Conservation (phyloP, 2,888 invertebrate species). For the Choreutis nemorana region DNA sequence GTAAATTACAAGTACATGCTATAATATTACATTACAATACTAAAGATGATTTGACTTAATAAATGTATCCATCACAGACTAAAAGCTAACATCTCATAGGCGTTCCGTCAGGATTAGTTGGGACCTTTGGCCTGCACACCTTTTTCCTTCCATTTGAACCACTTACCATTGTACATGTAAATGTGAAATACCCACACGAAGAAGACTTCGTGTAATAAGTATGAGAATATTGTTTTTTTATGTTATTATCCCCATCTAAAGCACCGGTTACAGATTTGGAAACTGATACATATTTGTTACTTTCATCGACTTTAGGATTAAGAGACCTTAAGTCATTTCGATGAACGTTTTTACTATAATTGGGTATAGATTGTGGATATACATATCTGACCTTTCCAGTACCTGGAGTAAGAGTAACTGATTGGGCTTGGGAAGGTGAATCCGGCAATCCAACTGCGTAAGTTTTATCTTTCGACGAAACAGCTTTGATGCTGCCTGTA, state of each 20-base stretch:
- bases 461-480: slow-evolving; percentile 67
- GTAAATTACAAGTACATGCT: slow-evolving; percentile 15
- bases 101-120: slow-evolving; percentile 78
- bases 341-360: slow-evolving; percentile 30
- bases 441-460: slow-evolving; percentile 64
- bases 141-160: slow-evolving; percentile 80
- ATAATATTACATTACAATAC: slow-evolving; percentile 6
- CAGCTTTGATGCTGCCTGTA: slow-evolving; percentile 72
- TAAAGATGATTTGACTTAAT: slow-evolving; percentile 7
- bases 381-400: slow-evolving; percentile 48
- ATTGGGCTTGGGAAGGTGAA: slow-evolving; percentile 74
- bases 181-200: slow-evolving; percentile 87
- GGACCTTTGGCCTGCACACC: slow-evolving; percentile 82
- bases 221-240: slow-evolving; percentile 77
- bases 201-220: slow-evolving; percentile 88
- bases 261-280: slow-evolving; percentile 83
- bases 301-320: slow-evolving; percentile 43
- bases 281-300: slow-evolving; percentile 77
- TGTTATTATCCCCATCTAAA: slow-evolving; percentile 67
- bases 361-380: slow-evolving; percentile 20
- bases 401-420: slow-evolving; percentile 63
- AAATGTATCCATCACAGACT: no score
- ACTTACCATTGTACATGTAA: slow-evolving; percentile 82
- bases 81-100: slow-evolving; percentile 70
- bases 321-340: slow-evolving; percentile 45